A percentile compares a stretch with the other conserved stretches of the same genome.
Conservation (phyloP, 1,140 invertebrate species). For the Drepana arcuata region DNA sequence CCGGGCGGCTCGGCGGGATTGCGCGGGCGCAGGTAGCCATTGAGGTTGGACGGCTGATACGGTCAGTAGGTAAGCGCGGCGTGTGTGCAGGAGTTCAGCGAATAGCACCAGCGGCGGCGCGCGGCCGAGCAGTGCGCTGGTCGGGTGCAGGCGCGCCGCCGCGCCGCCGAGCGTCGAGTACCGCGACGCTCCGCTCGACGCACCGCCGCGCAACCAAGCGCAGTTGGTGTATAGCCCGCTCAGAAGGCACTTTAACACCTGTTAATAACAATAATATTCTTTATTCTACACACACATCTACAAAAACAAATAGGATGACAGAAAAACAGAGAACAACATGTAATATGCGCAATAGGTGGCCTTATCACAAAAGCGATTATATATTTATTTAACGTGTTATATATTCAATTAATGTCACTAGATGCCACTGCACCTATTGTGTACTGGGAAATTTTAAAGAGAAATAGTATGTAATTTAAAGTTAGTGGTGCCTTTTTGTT, state of each 20-base stretch:
- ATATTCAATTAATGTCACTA: too few relatives aligned
- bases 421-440: too few relatives aligned
- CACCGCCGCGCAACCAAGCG: slow-evolving; percentile 81
- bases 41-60: slow-evolving; percentile 81
- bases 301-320: too few relatives aligned
- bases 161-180: slow-evolving; percentile 47
- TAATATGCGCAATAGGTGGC: too few relatives aligned
- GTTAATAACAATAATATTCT: too few relatives aligned
- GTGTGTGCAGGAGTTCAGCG: slow-evolving; percentile 90
- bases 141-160: slow-evolving; percentile 83
- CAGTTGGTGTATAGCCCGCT: slow-evolving; percentile 91
- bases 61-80: slow-evolving; percentile 85
- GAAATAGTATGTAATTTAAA: too few relatives aligned
- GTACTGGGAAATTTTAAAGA: too few relatives aligned
- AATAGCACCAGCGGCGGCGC: slow-evolving; percentile 87
- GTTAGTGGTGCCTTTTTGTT: too few relatives aligned
- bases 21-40: slow-evolving; percentile 75
- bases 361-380: too few relatives aligned
- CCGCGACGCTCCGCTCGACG: slow-evolving; percentile 13
- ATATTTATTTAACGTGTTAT: too few relatives aligned
- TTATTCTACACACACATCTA: too few relatives aligned
- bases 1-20: slow-evolving; percentile 34
- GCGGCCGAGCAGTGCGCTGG: slow-evolving; percentile 79
- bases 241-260: slow-evolving; percentile 84
- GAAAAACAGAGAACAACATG: too few relatives aligned